phyloP scores from a whole-genome alignment of 2,888 invertebrate genomes.

The Tipula lateralis region DNA sequence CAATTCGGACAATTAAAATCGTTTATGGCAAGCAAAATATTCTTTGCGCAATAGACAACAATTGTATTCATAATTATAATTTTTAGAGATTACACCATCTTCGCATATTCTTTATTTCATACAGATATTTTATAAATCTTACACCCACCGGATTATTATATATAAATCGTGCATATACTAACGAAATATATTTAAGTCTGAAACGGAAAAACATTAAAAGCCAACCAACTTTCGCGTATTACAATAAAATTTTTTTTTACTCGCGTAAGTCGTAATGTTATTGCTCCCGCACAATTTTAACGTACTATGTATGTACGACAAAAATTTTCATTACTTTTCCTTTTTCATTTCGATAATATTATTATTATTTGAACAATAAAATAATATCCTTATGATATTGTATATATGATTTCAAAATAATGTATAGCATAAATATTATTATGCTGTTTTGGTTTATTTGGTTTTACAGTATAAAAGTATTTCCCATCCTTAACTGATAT shows the following conservation, averaged over 20 bases:
- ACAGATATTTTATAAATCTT: not conserved
- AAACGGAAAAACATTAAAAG: not conserved
- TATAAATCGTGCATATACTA: not conserved
- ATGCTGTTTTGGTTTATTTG: slow-evolving; percentile 24
- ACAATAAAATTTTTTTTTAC: not conserved
- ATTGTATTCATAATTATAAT: no score
- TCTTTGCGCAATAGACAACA: no score
- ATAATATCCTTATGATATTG: not conserved
- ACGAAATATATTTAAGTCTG: not conserved
- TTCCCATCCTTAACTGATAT: not conserved
- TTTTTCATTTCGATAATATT: slow-evolving; percentile 1
- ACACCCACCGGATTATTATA: not conserved
- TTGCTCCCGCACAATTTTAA: not conserved
- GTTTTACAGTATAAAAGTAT: not conserved
- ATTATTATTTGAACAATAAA: slow-evolving; percentile 19
- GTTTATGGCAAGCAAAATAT: no score
- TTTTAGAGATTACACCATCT: no score
- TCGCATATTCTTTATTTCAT: no score
- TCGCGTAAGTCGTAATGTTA: not conserved
- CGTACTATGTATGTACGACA: not conserved
- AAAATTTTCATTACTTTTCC: not conserved
- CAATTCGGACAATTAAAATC: no score
- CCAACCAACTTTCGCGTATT: not conserved
- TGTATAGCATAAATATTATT: not conserved
- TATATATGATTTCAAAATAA: not conserved